Percentiles rank a stretch among this genome's conserved stretches.
Conservation (phyloP, 1,140 invertebrate genomes). For the Aphelinus certus region DNA sequence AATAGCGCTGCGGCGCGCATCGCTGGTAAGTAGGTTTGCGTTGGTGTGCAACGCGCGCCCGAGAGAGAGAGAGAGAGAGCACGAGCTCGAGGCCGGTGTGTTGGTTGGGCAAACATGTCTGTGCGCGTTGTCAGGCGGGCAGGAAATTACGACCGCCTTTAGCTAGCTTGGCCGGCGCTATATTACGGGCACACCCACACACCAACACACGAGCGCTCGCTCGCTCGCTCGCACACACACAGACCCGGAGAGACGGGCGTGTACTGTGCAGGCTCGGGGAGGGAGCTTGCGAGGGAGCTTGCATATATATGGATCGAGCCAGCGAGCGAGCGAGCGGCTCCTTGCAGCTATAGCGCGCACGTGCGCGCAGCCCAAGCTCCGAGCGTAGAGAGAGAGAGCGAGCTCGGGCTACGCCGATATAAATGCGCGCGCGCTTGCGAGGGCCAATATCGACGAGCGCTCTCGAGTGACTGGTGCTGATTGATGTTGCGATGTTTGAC, state of each 20-base stretch:
- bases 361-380: neutral
- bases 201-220: constrained; percentile 19
- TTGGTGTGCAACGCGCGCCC: too few relatives aligned
- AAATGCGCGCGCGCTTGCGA: neutral
- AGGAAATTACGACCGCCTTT: constrained; percentile 68
- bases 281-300: constrained; percentile 26
- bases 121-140: constrained; percentile 62
- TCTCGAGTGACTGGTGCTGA: constrained; percentile 65
- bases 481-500: constrained; percentile 66
- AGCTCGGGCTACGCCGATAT: too few relatives aligned
- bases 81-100: neutral
- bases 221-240: constrained; percentile 24
- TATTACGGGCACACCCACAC: neutral
- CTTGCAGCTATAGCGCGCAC: neutral
- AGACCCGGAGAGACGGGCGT: too few relatives aligned
- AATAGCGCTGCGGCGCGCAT: neutral
- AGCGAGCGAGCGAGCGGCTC: neutral
- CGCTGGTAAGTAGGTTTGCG: too few relatives aligned
- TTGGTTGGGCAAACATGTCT: constrained; percentile 42
- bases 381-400: too few relatives aligned
- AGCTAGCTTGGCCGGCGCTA: constrained; percentile 46
- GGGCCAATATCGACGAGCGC: neutral
- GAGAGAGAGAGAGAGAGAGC: too few relatives aligned
- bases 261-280: too few relatives aligned
- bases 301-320: neutral